Evolutionary conservation across 2,797 vertebrate species (phyloP).

Genomic region (Channa striata): DNA sequence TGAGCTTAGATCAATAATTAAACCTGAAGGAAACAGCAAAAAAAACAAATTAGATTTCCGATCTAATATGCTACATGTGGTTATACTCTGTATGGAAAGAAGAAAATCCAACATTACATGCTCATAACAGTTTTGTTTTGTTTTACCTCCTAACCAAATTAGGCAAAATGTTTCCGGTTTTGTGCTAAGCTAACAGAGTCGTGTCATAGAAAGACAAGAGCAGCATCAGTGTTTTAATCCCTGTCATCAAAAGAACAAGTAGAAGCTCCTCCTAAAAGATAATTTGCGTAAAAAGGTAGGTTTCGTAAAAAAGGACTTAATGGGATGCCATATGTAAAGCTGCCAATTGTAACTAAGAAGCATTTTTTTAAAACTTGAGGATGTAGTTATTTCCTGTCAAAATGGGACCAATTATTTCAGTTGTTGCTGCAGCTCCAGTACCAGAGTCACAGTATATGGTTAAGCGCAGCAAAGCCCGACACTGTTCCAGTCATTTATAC

Average conservation of each 20-base stretch:
- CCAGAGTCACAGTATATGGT: conserved; percentile 39
- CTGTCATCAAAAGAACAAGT: neutral
- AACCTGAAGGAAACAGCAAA: neutral
- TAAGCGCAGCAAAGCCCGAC: conserved; percentile 18
- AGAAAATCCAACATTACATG: neutral
- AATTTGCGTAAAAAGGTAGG: neutral
- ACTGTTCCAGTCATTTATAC: conserved; percentile 20
- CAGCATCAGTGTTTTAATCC: neutral
- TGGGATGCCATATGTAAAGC: neutral
- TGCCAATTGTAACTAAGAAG: conserved; percentile 28
- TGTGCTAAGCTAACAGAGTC: neutral
- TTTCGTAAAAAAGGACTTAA: neutral
- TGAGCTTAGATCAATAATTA: neutral
- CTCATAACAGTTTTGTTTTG: neutral
- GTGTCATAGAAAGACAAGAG: neutral
- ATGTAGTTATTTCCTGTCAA: conserved; percentile 32
- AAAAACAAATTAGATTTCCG: neutral
- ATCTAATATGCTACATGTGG: neutral
- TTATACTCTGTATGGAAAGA: neutral
- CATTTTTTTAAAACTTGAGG: conserved; percentile 26
- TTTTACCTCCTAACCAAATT: neutral
- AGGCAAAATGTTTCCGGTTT: neutral
- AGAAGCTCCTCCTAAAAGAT: neutral
- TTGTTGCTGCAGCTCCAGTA: conserved; percentile 28
- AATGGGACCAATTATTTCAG: conserved; percentile 45